These are phyloP conservation scores for Microchrysa polita DNA, from an alignment of 2,888 invertebrate species.

Conservation along the genomic window DNA sequence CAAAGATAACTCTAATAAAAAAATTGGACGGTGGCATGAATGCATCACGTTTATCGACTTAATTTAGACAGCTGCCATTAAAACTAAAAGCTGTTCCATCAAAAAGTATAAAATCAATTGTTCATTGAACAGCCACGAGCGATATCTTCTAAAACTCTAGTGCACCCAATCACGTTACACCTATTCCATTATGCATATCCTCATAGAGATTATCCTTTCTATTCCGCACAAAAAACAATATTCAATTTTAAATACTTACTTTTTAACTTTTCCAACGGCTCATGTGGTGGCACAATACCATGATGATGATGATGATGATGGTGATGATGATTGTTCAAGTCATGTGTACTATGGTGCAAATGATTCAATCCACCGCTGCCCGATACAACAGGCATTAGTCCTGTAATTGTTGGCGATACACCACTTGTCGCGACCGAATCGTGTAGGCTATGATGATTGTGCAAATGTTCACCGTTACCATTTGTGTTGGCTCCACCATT, in stretches of 20 bases:
- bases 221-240: too few species aligned
- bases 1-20: too few species aligned
- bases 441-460: conserved; percentile 66
- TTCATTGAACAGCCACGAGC: too few species aligned
- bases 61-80: too few species aligned
- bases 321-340: conserved; percentile 64
- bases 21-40: too few species aligned
- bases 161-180: too few species aligned
- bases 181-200: too few species aligned
- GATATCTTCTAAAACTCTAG: too few species aligned
- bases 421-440: conserved; percentile 67
- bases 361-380: conserved; percentile 59
- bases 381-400: conserved; percentile 66
- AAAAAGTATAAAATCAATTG: too few species aligned
- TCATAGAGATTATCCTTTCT: too few species aligned
- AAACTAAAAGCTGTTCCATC: too few species aligned
- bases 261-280: conserved; percentile 79
- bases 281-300: conserved; percentile 69
- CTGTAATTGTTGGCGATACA: conserved; percentile 69
- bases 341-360: conserved; percentile 63
- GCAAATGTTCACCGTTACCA: conserved; percentile 60
- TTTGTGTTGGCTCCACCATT: conserved; percentile 64
- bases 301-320: conserved; percentile 69
- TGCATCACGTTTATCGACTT: too few species aligned
- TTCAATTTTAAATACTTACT: conserved; percentile 64